A percentile compares a stretch with the other conserved stretches of the same genome.
These are phyloP conservation scores for Julus scanicus DNA, from an alignment of 2,888 invertebrate species.

Conservation along the genomic window DNA sequence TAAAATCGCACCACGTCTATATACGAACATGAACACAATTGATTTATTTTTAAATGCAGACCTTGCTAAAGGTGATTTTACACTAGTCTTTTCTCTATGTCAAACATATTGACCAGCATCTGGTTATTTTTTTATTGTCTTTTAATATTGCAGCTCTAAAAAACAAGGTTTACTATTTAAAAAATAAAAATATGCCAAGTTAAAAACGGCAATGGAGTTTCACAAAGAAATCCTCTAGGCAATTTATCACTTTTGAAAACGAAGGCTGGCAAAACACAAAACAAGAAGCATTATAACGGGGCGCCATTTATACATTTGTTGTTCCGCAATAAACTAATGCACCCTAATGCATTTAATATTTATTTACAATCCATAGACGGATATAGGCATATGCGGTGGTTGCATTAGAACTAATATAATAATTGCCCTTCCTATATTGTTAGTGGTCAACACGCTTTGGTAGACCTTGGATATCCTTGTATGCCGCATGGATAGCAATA, in stretches of 20 bases:
- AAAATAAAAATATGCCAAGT: not conserved
- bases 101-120: not conserved
- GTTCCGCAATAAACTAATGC: conserved; percentile 35
- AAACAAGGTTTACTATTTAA: not conserved
- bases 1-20: not conserved
- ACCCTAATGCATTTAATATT: conserved; percentile 42
- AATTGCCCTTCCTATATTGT: not conserved
- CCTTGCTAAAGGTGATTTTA: not conserved
- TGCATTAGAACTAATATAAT: conserved; percentile 13
- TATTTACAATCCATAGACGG: not conserved
- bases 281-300: not conserved
- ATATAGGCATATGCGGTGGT: not conserved
- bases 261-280: not conserved
- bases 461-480: not conserved
- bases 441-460: not conserved
- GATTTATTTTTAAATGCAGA: not conserved
- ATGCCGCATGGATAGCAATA: not conserved
- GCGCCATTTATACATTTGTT: not conserved
- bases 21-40: too few species aligned
- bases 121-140: not conserved
- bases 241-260: not conserved
- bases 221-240: not conserved
- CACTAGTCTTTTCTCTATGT: not conserved
- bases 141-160: not conserved
- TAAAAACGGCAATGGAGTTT: not conserved